Conservation (phyloP, 2,888 invertebrate genomes). For the Plusia festucae region DNA sequence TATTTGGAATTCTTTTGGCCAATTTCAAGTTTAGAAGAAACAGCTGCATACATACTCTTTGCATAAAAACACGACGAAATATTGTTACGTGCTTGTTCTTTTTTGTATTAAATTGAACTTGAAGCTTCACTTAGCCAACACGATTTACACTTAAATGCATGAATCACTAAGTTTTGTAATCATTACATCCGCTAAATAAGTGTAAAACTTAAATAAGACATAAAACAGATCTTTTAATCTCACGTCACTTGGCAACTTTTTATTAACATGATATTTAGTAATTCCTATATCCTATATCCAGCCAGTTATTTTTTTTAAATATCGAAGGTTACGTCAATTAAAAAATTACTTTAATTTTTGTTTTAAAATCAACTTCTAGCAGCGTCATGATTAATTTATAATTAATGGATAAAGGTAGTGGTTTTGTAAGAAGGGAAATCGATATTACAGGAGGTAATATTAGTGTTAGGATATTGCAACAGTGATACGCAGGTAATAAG, state of each 20-base stretch:
- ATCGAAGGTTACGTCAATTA: conserved; percentile 1
- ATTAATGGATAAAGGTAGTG: conserved; percentile 31
- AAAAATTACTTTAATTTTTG: conserved; percentile 19
- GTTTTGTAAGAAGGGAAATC: conserved; percentile 67
- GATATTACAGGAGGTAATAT: conserved; percentile 52
- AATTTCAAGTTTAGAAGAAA: background rate
- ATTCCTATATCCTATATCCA: background rate
- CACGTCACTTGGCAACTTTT: background rate
- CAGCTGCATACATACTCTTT: background rate
- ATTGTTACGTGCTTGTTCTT: background rate
- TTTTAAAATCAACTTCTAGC: conserved; percentile 29
- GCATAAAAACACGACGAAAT: background rate
- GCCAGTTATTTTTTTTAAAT: background rate
- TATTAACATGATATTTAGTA: background rate
- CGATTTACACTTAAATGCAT: background rate
- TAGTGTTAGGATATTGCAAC: conserved; percentile 60
- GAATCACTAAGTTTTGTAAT: background rate
- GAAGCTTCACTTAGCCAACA: background rate
- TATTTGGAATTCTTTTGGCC: conserved; percentile 1
- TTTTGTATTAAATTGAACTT: background rate
- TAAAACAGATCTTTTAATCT: background rate
- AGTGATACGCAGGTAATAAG: conserved; percentile 43
- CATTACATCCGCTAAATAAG: background rate
- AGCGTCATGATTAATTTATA: conserved; percentile 27
- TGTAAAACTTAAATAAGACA: background rate